Evolutionary conservation across 2,888 invertebrate species (phyloP).

Genomic region (Nycteola revayana): DNA sequence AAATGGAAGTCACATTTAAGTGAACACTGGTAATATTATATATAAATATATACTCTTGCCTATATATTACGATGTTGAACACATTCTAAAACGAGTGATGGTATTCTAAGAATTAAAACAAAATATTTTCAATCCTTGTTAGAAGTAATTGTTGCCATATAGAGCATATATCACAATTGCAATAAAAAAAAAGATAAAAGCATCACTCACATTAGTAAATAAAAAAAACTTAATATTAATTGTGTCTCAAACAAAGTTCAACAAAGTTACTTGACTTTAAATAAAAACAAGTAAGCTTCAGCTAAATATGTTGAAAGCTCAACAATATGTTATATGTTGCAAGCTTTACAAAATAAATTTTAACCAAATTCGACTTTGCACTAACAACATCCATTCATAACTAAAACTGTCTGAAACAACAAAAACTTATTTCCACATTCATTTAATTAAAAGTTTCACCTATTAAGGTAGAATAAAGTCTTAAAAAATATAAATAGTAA

Average conservation of each 20-base stretch:
- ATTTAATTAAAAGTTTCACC: conserved; percentile 43
- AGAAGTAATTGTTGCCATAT: conserved; percentile 18
- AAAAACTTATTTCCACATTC: conserved; percentile 45
- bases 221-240: conserved; percentile 19
- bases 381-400: conserved; percentile 28
- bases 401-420: conserved; percentile 38
- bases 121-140: conserved; percentile 24
- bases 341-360: conserved; percentile 22
- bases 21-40: conserved; percentile 43
- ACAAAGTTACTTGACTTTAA: conserved; percentile 18
- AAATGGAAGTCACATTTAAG: conserved; percentile 53
- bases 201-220: conserved; percentile 22
- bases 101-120: conserved; percentile 19
- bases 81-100: conserved; percentile 25
- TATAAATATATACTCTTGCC: conserved; percentile 29
- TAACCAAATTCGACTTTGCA: conserved; percentile 21
- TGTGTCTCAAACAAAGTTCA: conserved; percentile 19
- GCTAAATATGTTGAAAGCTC: conserved; percentile 23
- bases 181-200: conserved; percentile 21
- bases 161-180: conserved; percentile 16
- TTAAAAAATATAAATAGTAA: conserved; percentile 57
- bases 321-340: conserved; percentile 7
- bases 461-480: conserved; percentile 43
- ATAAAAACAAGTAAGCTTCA: conserved; percentile 37
- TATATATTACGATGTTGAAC: conserved; percentile 32